These are phyloP conservation scores for Gari tellinella DNA, from an alignment of 2,888 invertebrate species.

Conservation along the genomic window DNA sequence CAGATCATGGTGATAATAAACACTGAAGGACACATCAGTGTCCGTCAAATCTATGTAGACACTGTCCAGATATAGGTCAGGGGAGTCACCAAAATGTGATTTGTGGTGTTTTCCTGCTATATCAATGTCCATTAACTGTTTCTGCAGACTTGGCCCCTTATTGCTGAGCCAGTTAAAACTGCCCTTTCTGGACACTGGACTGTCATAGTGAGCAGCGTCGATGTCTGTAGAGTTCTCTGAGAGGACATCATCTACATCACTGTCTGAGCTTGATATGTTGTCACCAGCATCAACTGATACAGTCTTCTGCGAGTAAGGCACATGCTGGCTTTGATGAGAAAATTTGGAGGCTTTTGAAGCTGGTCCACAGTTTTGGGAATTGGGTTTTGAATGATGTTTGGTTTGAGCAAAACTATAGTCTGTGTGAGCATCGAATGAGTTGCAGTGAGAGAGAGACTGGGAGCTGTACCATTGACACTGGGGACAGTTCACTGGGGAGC, in stretches of 20 bases:
- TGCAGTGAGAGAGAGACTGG: background rate
- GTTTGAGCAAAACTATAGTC: conserved; percentile 29
- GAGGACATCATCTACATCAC: conserved; percentile 44
- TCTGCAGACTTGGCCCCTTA: conserved; percentile 25
- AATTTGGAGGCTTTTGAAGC: conserved; percentile 36
- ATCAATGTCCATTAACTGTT: conserved; percentile 75
- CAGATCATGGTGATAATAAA: conserved; percentile 78
- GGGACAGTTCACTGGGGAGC: conserved; percentile 78
- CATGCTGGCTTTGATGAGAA: conserved; percentile 48
- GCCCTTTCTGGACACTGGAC: conserved; percentile 13
- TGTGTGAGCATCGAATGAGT: conserved; percentile 4
- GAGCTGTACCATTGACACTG: conserved; percentile 75
- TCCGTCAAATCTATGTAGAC: conserved; percentile 81
- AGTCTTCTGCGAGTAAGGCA: conserved; percentile 39
- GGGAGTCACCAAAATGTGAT: conserved; percentile 22
- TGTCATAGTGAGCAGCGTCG: conserved; percentile 14
- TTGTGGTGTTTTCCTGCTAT: conserved; percentile 64
- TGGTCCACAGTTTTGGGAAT: conserved; percentile 23
- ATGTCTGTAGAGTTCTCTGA: conserved; percentile 43
- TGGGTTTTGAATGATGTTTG: conserved; percentile 23
- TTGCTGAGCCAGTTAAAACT: conserved; percentile 40
- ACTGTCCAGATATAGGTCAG: conserved; percentile 65
- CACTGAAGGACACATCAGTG: conserved; percentile 77
- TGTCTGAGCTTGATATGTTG: conserved; percentile 58
- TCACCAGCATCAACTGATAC: conserved; percentile 45